Evolutionary conservation across 2,797 vertebrate species (phyloP), one percentile per base, ranked within the genome.

Genomic region (Onychomys leucogaster): DNA sequence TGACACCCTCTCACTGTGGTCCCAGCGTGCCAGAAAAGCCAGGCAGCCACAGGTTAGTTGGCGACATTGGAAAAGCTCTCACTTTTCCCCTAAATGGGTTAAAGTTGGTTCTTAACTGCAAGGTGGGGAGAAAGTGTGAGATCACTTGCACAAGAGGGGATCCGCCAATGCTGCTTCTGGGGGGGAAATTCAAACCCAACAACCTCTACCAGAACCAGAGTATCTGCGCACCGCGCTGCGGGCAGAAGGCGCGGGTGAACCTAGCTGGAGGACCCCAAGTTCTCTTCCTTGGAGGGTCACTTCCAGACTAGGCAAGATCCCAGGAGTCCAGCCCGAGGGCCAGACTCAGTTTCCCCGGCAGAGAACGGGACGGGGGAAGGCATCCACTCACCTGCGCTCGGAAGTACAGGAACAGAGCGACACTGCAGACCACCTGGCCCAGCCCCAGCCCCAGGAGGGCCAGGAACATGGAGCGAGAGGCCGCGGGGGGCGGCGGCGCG

Each of bases 391-490:
- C 99, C 98, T 99, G 99, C 81, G 99, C 99, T 90, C 99, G 99
- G 98, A 99, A 99, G 98, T 99, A 99, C 94, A 99, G 98, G 97
- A 99, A 98, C 94, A 99, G 99, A 9, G 99, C 99, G 84, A 99
- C 98, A 96, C 99, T 99, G 98, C 99, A 99, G 43, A 99, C 99
- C 92, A 99, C 99, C 98, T 99, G 99, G n/a, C 99, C 99, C 98
- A 99, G 97, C 94, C 99, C 99, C 98, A 99, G 99, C 7, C 99
- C 98, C 84, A 99, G 98, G 2, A 99, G 99, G 49, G 99, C 99
- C 93, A 99, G 98, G 93, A 99, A 99, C 1, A 99, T 97, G 17
- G 99, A 98, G 34, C 98, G 97, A 23, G 98, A 98, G 34, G 98
- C 83, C 5, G 96, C 84, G 11, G 95, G 55, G 37, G 93, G 67